Conservation (phyloP, 2,797 vertebrate genomes). For the Sebastes flavidus region DNA sequence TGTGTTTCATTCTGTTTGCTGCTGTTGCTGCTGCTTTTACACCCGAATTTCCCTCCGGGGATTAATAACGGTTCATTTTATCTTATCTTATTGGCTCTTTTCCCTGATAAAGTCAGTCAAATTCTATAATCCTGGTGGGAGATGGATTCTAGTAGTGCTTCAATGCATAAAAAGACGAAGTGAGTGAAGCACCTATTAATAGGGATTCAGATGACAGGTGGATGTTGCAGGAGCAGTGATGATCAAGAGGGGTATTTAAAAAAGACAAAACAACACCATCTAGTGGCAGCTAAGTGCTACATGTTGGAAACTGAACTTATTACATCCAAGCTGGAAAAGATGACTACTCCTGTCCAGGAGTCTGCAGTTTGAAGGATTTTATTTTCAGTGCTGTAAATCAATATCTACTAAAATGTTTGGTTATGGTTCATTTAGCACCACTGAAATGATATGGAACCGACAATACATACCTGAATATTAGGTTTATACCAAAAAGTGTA, state of each 20-base stretch:
- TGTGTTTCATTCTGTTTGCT: too few relatives aligned
- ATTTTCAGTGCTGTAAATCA: not conserved
- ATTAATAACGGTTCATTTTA: too few relatives aligned
- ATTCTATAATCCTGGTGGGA: not conserved
- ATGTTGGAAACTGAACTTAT: not conserved
- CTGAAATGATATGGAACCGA: not conserved
- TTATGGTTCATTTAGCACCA: not conserved
- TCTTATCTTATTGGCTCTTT: not conserved
- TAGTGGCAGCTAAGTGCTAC: constrained; percentile 14
- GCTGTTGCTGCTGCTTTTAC: too few relatives aligned
- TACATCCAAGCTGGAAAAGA: not conserved
- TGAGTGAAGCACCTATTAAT: not conserved
- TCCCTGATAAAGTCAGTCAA: not conserved
- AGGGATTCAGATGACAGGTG: not conserved
- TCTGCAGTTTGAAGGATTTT: not conserved
- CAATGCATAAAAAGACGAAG: not conserved
- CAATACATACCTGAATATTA: constrained; percentile 93
- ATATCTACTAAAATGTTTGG: not conserved
- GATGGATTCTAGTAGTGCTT: not conserved
- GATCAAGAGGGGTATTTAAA: not conserved
- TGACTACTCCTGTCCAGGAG: not conserved
- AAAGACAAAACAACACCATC: not conserved
- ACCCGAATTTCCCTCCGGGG: too few relatives aligned
- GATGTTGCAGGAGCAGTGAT: not conserved
- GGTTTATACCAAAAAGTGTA: constrained; percentile 96